Evolutionary conservation across 2,113 vertebrate genomes (phyloP).

Genomic region (Leucopsar rothschildi): DNA sequence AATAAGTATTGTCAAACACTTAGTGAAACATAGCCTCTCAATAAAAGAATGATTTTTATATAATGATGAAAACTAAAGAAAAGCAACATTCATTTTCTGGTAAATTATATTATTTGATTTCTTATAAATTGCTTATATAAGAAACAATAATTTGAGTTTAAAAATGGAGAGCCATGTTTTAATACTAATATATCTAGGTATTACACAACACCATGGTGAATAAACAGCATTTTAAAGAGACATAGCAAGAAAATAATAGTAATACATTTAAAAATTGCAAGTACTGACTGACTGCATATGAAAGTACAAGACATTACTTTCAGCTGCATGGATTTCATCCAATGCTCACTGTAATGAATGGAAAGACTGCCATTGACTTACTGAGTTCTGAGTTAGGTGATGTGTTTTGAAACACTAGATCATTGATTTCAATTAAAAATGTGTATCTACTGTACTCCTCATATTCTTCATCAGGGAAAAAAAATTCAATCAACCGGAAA

Average conservation of each 20-base stretch:
- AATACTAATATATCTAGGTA: not conserved
- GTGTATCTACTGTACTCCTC: not conserved
- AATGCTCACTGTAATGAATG: not conserved
- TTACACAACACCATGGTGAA: not conserved
- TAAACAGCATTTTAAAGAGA: not conserved
- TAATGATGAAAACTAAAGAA: not conserved
- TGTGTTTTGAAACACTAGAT: not conserved
- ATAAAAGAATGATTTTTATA: not conserved
- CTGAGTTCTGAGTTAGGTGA: not conserved
- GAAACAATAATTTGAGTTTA: not conserved
- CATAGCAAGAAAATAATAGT: not conserved
- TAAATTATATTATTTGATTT: not conserved
- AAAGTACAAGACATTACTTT: not conserved
- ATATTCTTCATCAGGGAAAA: not conserved
- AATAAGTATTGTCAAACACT: not conserved
- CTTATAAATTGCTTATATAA: not conserved
- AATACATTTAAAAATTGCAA: not conserved
- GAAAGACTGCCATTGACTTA: not conserved
- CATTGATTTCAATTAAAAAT: constrained; percentile 26
- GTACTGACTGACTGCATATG: not conserved
- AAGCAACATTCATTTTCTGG: not conserved
- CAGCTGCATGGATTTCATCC: not conserved
- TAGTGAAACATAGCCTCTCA: not conserved
- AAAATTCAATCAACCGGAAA: not conserved
- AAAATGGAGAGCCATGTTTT: not conserved